phyloP scores from a whole-genome alignment of 2,113 vertebrate genomes.

The Alethe diademata region DNA sequence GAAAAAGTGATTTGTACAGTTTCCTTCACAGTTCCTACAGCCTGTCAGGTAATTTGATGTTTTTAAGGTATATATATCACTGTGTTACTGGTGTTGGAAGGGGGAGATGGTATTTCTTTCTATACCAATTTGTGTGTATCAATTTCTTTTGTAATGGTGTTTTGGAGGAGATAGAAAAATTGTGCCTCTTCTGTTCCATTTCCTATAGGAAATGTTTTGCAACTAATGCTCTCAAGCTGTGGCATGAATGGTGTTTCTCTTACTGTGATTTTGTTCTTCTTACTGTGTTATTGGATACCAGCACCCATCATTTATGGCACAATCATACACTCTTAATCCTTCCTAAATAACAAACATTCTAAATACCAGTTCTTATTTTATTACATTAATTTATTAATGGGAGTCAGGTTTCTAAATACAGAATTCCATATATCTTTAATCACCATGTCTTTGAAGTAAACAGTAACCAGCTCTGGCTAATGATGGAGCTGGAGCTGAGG shows the following conservation, averaged over 20 bases:
- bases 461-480: slow-evolving; percentile 18
- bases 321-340: slow-evolving; percentile 17
- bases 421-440: slow-evolving; percentile 37
- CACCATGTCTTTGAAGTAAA: slow-evolving; percentile 49
- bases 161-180: neutral
- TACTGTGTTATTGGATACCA: neutral
- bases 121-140: neutral
- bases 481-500: slow-evolving; percentile 17
- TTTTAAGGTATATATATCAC: neutral
- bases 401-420: slow-evolving; percentile 57
- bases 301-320: slow-evolving; percentile 3
- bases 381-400: slow-evolving; percentile 56
- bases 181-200: neutral
- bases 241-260: neutral
- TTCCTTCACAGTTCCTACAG: neutral
- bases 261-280: slow-evolving; percentile 3
- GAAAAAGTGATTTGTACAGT: neutral
- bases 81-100: neutral
- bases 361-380: slow-evolving; percentile 31
- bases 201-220: neutral
- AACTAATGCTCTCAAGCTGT: neutral
- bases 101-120: neutral
- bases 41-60: neutral
- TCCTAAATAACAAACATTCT: slow-evolving; percentile 36
- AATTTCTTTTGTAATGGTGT: neutral